Evolutionary conservation across 2,888 invertebrate species (phyloP).

Genomic region (Coremacera marginata): DNA sequence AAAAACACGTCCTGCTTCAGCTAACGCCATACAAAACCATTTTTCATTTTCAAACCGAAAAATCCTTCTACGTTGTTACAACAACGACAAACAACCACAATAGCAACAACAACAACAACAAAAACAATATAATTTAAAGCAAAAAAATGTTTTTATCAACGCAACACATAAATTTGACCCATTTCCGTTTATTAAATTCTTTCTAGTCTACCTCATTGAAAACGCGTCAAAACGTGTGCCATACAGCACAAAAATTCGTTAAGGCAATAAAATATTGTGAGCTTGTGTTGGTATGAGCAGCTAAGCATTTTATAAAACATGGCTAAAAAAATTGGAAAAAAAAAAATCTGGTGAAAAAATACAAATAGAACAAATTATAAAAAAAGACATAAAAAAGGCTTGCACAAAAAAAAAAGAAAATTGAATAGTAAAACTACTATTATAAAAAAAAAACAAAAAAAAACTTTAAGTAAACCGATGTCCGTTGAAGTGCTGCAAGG

Average conservation of each 20-base stretch:
- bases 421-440: background rate
- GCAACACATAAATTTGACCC: constrained; percentile 44
- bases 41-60: background rate
- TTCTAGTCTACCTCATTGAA: constrained; percentile 21
- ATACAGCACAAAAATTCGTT: background rate
- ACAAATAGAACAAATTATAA: constrained; percentile 1
- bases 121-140: background rate
- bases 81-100: background rate
- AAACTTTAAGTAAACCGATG: background rate
- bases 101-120: background rate
- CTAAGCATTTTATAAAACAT: background rate
- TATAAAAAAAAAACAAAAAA: background rate
- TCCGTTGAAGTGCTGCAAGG: background rate
- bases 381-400: background rate
- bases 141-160: constrained; percentile 32
- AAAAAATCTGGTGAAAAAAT: background rate
- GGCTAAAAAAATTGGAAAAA: background rate
- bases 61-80: background rate
- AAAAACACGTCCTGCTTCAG: no score
- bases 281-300: background rate
- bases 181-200: constrained; percentile 47
- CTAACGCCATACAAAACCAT: background rate
- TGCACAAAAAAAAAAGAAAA: background rate
- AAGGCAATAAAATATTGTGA: background rate
- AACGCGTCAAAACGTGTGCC: constrained; percentile 27